Conservation (phyloP, 2,888 invertebrate species). For the Tuta absoluta region DNA sequence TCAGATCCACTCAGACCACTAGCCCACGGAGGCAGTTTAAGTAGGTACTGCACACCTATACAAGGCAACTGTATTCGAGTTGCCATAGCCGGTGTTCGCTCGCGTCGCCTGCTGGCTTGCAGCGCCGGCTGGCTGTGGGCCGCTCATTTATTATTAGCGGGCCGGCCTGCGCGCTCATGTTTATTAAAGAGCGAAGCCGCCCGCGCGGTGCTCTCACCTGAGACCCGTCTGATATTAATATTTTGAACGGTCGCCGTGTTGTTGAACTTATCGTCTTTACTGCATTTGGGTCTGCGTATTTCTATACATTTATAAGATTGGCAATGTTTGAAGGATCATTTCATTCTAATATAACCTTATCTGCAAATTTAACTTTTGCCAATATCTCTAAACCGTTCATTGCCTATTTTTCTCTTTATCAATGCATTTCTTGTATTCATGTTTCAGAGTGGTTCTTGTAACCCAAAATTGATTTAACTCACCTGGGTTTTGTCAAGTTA, state of each 20-base stretch:
- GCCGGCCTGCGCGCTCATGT: constrained; percentile 56
- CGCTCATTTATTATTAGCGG: constrained; percentile 65
- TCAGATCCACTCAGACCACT: too few relatives aligned
- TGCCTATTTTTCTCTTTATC: too few relatives aligned
- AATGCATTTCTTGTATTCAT: too few relatives aligned
- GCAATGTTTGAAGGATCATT: not conserved
- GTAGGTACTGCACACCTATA: not conserved
- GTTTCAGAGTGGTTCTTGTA: too few relatives aligned
- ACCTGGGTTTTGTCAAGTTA: too few relatives aligned
- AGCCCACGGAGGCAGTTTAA: too few relatives aligned
- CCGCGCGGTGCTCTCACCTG: constrained; percentile 53
- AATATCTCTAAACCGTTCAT: too few relatives aligned
- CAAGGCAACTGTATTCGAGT: constrained; percentile 19
- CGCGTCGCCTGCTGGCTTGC: constrained; percentile 25
- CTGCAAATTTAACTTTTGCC: not conserved
- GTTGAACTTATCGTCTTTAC: constrained; percentile 23
- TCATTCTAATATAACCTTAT: not conserved
- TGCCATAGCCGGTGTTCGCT: constrained; percentile 29
- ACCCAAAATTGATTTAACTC: too few relatives aligned
- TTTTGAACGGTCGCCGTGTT: constrained; percentile 34
- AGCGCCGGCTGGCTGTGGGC: constrained; percentile 22
- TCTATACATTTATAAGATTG: too few relatives aligned
- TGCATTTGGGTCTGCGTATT: constrained; percentile 1
- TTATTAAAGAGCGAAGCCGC: constrained; percentile 59
- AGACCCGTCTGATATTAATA: constrained; percentile 49